A percentile compares a stretch with the other conserved stretches of the same genome.
Conservation (phyloP, 2,113 vertebrate species). For the Coregonus clupeaformis region DNA sequence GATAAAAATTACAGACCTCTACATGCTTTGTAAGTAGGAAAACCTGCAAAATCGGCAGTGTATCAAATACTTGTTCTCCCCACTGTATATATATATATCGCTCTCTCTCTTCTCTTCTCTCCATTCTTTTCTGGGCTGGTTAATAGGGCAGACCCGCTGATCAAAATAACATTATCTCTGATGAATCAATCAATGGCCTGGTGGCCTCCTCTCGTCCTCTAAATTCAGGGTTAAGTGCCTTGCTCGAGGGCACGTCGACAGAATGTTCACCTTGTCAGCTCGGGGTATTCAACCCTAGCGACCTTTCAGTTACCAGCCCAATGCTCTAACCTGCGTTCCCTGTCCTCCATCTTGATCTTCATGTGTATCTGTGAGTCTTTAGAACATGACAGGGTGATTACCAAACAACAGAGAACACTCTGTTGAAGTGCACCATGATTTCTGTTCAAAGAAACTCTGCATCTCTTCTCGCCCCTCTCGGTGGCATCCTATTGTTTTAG, state of each 20-base stretch:
- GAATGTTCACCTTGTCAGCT: too few species aligned
- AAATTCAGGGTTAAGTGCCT: too few species aligned
- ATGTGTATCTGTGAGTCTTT: conserved; percentile 11
- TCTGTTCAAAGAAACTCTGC: conserved; percentile 10
- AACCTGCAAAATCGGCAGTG: too few species aligned
- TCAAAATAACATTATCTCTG: conserved; percentile 71
- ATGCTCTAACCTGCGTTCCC: background rate
- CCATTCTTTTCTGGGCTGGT: conserved; percentile 18
- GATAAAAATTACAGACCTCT: too few species aligned
- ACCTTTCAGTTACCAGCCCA: too few species aligned
- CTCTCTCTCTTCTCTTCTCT: background rate
- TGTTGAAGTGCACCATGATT: conserved; percentile 29
- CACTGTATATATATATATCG: too few species aligned
- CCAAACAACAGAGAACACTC: conserved; percentile 28
- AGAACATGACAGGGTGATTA: conserved; percentile 39
- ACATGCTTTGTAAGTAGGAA: too few species aligned
- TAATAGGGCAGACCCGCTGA: conserved; percentile 48
- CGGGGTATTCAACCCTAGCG: too few species aligned
- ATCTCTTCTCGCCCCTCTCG: conserved; percentile 33
- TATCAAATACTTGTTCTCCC: too few species aligned
- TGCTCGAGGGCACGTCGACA: too few species aligned
- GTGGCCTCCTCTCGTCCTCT: conserved; percentile 50
- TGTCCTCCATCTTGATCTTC: conserved; percentile 22
- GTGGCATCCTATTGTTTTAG: conserved; percentile 48
- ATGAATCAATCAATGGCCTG: conserved; percentile 70